Evolutionary conservation across 2,113 vertebrate species (phyloP).

Genomic region (Leucopsar rothschildi): DNA sequence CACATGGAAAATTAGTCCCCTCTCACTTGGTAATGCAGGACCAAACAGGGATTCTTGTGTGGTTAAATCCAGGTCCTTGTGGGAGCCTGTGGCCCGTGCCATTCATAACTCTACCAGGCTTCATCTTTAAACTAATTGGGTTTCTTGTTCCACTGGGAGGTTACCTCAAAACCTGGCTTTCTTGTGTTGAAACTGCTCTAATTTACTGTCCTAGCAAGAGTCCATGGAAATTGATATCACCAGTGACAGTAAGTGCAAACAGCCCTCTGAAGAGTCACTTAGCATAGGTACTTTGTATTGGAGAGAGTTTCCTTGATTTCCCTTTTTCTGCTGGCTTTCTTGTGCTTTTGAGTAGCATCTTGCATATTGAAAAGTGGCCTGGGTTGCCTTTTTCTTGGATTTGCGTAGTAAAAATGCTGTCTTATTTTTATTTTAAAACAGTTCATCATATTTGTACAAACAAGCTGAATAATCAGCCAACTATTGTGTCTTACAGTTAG

Average conservation of each 20-base stretch:
- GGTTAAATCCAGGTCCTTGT: not conserved
- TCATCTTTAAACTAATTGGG: slow-evolving; percentile 22
- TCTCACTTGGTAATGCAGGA: not conserved
- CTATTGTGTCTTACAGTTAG: not conserved
- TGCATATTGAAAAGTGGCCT: not conserved
- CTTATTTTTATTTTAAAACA: not conserved
- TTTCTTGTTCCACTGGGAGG: not conserved
- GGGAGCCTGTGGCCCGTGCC: not conserved
- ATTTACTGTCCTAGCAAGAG: not conserved
- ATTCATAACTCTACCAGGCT: not conserved
- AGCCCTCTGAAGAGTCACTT: not conserved
- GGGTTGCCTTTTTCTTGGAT: not conserved
- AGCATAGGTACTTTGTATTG: not conserved
- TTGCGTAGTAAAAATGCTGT: not conserved
- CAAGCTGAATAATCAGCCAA: slow-evolving; percentile 17
- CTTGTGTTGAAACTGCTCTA: not conserved
- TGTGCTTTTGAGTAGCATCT: not conserved
- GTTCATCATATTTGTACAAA: not conserved
- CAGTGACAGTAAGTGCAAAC: not conserved
- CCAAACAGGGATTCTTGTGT: not conserved
- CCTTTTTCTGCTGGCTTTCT: not conserved
- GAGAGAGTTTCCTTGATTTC: not conserved
- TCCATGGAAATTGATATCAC: not conserved
- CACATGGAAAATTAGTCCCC: not conserved
- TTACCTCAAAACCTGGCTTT: not conserved